A percentile compares a stretch with the other conserved stretches of the same genome.
Evolutionary conservation across 2,888 invertebrate species (phyloP).

Genomic region (Carpatolechia fugitivella): DNA sequence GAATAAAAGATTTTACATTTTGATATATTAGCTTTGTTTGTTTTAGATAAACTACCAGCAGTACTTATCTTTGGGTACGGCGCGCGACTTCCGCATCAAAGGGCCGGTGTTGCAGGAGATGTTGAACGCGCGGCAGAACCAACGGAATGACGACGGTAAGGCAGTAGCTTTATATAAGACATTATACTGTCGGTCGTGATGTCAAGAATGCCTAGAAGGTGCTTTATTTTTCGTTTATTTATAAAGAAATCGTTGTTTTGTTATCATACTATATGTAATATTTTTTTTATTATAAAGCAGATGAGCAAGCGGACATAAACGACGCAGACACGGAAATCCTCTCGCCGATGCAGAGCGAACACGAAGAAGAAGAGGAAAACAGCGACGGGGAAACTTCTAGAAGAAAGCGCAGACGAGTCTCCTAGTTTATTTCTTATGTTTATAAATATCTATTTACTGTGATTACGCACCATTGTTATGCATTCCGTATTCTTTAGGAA

Average conservation of each 20-base stretch:
- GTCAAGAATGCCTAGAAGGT: too few species aligned
- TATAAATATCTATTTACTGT: neutral
- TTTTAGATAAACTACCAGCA: constrained; percentile 59
- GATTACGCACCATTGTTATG: too few species aligned
- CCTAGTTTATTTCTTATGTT: constrained; percentile 22
- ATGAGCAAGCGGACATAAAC: constrained; percentile 35
- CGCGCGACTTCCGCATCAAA: constrained; percentile 82
- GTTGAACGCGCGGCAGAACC: constrained; percentile 41
- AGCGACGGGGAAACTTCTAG: constrained; percentile 32
- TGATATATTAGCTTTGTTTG: too few species aligned
- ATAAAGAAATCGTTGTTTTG: too few species aligned
- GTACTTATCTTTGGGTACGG: constrained; percentile 80
- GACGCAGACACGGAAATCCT: constrained; percentile 43
- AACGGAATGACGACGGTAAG: constrained; percentile 34
- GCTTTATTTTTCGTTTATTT: too few species aligned
- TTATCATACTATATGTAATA: too few species aligned
- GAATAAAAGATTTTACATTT: too few species aligned
- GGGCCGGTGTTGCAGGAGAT: constrained; percentile 73
- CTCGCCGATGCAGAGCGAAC: constrained; percentile 24
- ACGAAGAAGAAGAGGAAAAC: constrained; percentile 28
- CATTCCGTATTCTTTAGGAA: too few species aligned
- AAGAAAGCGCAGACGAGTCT: constrained; percentile 41
- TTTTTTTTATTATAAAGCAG: too few species aligned
- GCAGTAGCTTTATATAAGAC: neutral
- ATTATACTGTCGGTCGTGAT: neutral